Base-by-base conservation (phyloP, 2,888 invertebrate species). In the Nemotelus pantherinus region DNA sequence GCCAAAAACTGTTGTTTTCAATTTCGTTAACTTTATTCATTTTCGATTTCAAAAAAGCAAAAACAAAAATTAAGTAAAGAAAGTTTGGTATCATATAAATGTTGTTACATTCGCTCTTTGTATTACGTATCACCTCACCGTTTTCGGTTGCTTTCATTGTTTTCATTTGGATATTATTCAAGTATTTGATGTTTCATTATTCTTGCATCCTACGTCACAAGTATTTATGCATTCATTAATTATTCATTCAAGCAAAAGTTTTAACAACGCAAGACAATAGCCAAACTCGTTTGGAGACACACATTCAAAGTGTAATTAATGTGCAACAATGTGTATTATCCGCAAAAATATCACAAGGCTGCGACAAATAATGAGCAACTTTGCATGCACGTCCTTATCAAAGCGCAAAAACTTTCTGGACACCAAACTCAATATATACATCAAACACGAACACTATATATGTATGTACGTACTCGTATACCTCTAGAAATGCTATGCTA, bases 361-460 rank as follows among this genome's bases (percentile, higher is more conserved):
- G 43, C 47, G 65, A 25, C 47, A 44, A 45, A 41, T 65, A 65
- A 65, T 47, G 43, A 86, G 85, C 90, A 90, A 89, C 89, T 89
- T 88, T 88, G 87, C 88, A 88, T 88, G 90, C 90, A 90, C 90
- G 90, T 41, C 43, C 55, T 70, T 25, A 70, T 53, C 25, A 25
- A 70, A 65, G 47, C 43, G 63, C 63, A 41, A 63, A 25, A 63
- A 63, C 63, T 6, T 5, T 63, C 63, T 41, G 63, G 63, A 63
- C 63, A 63, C 63, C 39, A 63, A 43, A 63, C 7, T 39, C 5
- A 5, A 50, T 50, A 50, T 25, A 50, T 50, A 50, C 50, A 50
- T 7, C 9, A 50, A 5, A 50, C 50, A 50, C 5, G 9, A 50
- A 7, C 50, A 25, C 25, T 25, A 25, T 25, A 25, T 25, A 25